A percentile compares a stretch with the other conserved stretches of the same genome.
Conservation (phyloP, 2,797 vertebrate species). For the Urocyon cinereoargenteus region DNA sequence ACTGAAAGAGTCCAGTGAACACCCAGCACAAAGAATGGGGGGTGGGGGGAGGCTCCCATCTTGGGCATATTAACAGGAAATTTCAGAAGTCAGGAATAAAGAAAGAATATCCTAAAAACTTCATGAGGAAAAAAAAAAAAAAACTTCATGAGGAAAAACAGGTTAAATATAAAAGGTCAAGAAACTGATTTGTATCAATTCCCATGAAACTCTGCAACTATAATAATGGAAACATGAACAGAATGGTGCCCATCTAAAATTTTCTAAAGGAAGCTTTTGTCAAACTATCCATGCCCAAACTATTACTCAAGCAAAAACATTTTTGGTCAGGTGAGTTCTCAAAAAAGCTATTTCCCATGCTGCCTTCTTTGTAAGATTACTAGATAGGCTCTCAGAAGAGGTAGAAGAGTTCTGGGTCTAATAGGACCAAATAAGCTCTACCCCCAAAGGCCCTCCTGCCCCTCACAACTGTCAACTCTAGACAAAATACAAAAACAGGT, state of each 20-base stretch:
- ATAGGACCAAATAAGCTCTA: not conserved
- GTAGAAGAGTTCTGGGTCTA: not conserved
- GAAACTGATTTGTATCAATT: not conserved
- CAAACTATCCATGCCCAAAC: not conserved
- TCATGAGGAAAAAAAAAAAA: constrained; percentile 53
- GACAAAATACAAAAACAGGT: not conserved
- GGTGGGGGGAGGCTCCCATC: not conserved
- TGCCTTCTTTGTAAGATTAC: not conserved
- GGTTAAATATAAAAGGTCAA: constrained; percentile 54
- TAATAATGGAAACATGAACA: constrained; percentile 31
- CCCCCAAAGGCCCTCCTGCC: not conserved
- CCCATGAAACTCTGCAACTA: not conserved
- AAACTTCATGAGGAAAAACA: constrained; percentile 45
- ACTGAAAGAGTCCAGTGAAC: not conserved
- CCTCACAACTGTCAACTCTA: not conserved
- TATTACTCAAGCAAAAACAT: constrained; percentile 20
- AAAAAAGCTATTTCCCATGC: not conserved
- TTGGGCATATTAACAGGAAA: not conserved
- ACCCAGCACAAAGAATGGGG: constrained; percentile 5
- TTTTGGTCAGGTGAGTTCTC: not conserved
- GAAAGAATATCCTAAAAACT: constrained; percentile 28
- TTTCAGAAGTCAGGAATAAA: constrained; percentile 40
- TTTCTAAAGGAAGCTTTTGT: not conserved
- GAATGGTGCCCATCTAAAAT: not conserved
- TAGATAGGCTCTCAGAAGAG: not conserved